Evolutionary conservation across 2,797 vertebrate species (phyloP).

Genomic region (Pangasius macronema): DNA sequence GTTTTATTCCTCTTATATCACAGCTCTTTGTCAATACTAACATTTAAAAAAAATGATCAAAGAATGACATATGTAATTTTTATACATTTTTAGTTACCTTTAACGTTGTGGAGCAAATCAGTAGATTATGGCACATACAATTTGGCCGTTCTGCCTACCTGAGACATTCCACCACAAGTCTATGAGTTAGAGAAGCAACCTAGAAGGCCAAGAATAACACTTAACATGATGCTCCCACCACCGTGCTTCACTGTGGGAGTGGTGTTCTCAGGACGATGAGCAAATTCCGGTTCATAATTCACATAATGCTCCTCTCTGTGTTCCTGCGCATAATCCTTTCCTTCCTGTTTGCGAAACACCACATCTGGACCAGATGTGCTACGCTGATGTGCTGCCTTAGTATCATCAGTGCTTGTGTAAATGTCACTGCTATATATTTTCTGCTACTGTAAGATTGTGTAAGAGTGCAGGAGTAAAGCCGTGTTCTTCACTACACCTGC

Average conservation of each 20-base stretch:
- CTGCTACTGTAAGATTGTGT: background rate
- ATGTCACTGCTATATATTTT: background rate
- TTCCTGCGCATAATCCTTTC: no score
- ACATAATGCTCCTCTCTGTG: background rate
- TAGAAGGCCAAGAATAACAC: background rate
- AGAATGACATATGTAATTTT: background rate
- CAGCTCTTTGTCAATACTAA: background rate
- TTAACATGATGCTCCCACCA: background rate
- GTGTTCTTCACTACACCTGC: constrained; percentile 19
- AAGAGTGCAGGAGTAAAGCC: background rate
- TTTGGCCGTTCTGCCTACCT: background rate
- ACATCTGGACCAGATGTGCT: background rate
- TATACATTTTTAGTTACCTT: background rate
- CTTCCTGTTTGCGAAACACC: background rate
- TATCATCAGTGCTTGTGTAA: background rate
- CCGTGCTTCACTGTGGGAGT: background rate
- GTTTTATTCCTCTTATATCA: background rate
- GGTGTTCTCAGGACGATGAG: background rate
- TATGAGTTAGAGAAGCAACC: background rate
- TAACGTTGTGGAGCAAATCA: background rate
- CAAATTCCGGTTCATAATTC: background rate
- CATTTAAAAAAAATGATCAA: no score
- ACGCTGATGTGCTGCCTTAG: background rate
- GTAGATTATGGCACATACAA: background rate
- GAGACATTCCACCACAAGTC: background rate